Conservation (phyloP, 1,140 invertebrate species). For the Eueides isabella region DNA sequence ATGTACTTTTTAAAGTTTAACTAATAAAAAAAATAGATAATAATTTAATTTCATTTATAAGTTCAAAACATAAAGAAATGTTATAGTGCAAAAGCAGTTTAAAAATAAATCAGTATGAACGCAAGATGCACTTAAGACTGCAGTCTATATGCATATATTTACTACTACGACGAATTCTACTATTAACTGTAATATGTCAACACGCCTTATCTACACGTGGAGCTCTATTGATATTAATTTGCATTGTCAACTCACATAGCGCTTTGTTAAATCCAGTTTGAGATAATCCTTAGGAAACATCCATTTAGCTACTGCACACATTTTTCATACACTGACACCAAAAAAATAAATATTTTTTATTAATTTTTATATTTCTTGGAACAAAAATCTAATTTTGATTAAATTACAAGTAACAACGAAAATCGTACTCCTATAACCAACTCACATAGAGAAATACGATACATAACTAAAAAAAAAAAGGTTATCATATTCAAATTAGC, state of each 20-base stretch:
- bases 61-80: too few species aligned
- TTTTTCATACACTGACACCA: neutral
- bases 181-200: conserved; percentile 8
- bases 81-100: too few species aligned
- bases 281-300: neutral
- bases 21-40: too few species aligned
- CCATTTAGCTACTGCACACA: conserved; percentile 15
- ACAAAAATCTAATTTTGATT: neutral
- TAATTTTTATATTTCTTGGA: too few species aligned
- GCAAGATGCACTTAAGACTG: neutral
- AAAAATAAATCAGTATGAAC: conserved; percentile 1
- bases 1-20: too few species aligned
- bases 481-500: neutral
- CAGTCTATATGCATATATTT: neutral
- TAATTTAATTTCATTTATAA: too few species aligned
- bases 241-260: neutral
- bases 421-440: neutral
- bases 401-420: neutral
- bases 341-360: neutral
- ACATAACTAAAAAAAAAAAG: neutral
- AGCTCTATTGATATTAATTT: conserved; percentile 7
- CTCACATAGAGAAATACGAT: neutral
- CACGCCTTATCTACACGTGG: conserved; percentile 19
- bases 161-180: conserved; percentile 6
- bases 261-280: neutral